Base-by-base conservation (phyloP, 2,113 vertebrate species). In the Podarcis raffonei region DNA sequence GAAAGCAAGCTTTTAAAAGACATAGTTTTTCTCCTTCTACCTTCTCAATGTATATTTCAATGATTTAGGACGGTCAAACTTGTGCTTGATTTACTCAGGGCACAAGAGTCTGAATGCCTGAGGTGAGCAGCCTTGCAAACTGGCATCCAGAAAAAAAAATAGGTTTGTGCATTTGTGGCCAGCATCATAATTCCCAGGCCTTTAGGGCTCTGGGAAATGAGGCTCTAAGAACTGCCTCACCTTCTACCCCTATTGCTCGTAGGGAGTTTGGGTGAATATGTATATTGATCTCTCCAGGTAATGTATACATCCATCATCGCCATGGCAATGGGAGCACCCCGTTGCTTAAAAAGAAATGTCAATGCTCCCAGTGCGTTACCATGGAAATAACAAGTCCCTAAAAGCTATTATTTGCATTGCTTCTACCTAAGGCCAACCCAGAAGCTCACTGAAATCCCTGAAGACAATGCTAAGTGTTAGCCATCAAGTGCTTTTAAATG, bases 291-390 rank as follows among this genome's bases (percentile, higher is more conserved):
- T 83, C 30, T 75, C 11, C 65, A 39, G 59, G 71, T 77, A 86
- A 81, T 82, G 27, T 76, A 89, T 86, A 76, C 20, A 69, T 82
- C 84, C 18, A 57, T 90, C 71, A 86, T 86, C 72, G 35, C 83
- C 84, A 82, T 81, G 74, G 89, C 39, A 82, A 72, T 81, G 72
- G 72, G 87, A 78, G 81, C 12, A 83, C 78, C 79, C 79, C 15
- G 59, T 11, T 80, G 77, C 81, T 86, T 88, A 42, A 32, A 90
- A 87, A 87, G 57, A 90, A 88, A 84, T 78, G 74, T 76, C 89
- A 83, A 86, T 16, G 92, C 89, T 89, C 84, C 87, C 82, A 6
- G 66, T 90, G 86, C 39, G 84, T 86, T 90, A 85, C 75, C 71
- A 87, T n/a, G 59, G 87, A 91, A 83, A 89, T 89, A 23, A n/a